Evolutionary conservation across 2,888 invertebrate genomes (phyloP).

Genomic region (Thumatha senex): DNA sequence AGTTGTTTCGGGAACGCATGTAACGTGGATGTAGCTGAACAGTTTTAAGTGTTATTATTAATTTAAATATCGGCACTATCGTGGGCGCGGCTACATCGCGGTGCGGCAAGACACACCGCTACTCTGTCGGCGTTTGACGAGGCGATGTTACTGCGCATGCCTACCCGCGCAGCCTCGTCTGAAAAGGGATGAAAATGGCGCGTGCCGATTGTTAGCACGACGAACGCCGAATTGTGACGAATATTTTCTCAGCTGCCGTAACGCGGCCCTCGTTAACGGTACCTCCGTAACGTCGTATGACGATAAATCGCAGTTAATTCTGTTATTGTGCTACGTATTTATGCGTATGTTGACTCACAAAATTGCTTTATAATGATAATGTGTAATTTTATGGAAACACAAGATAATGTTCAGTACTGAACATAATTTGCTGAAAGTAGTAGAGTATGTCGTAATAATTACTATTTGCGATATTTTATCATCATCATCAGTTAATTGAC

Average conservation of each 20-base stretch:
- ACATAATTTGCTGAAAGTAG: conserved; percentile 10
- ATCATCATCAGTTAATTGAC: too few species aligned
- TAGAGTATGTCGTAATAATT: neutral
- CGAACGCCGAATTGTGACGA: conserved; percentile 57
- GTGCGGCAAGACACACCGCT: conserved; percentile 66
- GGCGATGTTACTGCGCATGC: conserved; percentile 67
- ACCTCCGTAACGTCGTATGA: conserved; percentile 57
- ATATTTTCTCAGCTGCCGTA: conserved; percentile 57
- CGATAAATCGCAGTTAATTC: conserved; percentile 76
- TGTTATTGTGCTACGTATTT: conserved; percentile 69
- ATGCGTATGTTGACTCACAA: conserved; percentile 53
- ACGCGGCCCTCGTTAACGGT: conserved; percentile 68
- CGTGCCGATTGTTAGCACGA: conserved; percentile 53
- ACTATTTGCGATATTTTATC: too few species aligned
- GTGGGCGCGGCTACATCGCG: conserved; percentile 59
- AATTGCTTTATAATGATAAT: conserved; percentile 39
- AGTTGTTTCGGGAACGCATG: conserved; percentile 20
- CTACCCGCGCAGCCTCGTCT: conserved; percentile 67
- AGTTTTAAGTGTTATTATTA: conserved; percentile 36
- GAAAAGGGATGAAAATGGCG: conserved; percentile 58
- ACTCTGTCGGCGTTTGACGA: conserved; percentile 66
- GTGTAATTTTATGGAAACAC: conserved; percentile 33
- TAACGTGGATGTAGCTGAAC: conserved; percentile 19
- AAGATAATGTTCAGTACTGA: too few species aligned
- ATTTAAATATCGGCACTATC: conserved; percentile 34